phyloP scores from a whole-genome alignment of 2,888 invertebrate genomes.

The Anaspis maculata region DNA sequence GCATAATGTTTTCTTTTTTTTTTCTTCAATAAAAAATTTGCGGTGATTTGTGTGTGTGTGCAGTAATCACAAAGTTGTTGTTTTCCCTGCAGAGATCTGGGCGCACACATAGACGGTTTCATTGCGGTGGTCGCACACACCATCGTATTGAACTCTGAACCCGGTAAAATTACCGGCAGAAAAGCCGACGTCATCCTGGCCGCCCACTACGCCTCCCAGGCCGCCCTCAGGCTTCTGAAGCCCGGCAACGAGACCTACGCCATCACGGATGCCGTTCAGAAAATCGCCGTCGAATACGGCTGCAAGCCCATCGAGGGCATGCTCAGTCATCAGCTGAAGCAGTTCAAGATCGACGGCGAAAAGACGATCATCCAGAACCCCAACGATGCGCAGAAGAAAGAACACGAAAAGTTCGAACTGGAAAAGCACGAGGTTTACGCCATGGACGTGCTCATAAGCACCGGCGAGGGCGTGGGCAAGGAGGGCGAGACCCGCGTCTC shows the following conservation, averaged over 20 bases:
- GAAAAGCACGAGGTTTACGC: constrained; percentile 97
- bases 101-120: constrained; percentile 97
- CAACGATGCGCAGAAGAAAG: constrained; percentile 91
- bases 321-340: constrained; percentile 92
- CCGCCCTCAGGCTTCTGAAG: constrained; percentile 85
- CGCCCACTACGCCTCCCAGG: constrained; percentile 92
- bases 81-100: constrained; percentile 86
- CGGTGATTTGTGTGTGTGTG: background rate
- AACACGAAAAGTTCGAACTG: constrained; percentile 93
- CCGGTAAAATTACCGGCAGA: constrained; percentile 67
- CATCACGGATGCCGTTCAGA: constrained; percentile 87
- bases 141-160: constrained; percentile 70
- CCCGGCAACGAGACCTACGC: constrained; percentile 86
- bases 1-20: background rate
- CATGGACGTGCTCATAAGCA: constrained; percentile 86
- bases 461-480: constrained; percentile 79
- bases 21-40: background rate
- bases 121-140: constrained; percentile 98
- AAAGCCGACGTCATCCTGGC: constrained; percentile 94
- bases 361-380: constrained; percentile 97
- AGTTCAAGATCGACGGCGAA: constrained; percentile 95
- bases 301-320: constrained; percentile 96
- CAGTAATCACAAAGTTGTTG: background rate
- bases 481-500: constrained; percentile 94
- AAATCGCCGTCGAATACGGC: constrained; percentile 84